These are phyloP conservation scores for Hydrozoanthus tunicans DNA, from an alignment of 64 coral and sea anemone species.

Conservation along the genomic window DNA sequence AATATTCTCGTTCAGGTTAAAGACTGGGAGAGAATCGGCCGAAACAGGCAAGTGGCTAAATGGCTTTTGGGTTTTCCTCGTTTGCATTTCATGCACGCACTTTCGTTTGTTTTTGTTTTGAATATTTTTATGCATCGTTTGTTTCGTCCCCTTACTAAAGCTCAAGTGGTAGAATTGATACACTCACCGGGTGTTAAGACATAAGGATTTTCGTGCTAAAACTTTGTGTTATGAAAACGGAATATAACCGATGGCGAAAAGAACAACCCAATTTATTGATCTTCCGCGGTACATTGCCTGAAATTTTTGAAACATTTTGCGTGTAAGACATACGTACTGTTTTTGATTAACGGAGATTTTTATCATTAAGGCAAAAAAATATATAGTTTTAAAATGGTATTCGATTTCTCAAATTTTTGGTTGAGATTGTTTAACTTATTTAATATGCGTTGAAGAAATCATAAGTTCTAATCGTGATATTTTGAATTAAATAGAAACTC, in stretches of 20 bases:
- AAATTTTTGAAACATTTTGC: background rate
- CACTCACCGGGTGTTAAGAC: background rate
- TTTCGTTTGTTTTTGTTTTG: conserved; percentile 30
- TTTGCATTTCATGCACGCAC: background rate
- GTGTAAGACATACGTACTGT: background rate
- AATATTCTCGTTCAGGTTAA: conserved; percentile 85
- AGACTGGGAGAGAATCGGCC: conserved; percentile 97
- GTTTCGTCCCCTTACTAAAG: background rate
- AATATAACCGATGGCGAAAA: background rate
- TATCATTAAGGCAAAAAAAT: no score
- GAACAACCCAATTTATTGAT: background rate
- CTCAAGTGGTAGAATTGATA: background rate
- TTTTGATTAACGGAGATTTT: no score
- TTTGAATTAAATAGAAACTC: background rate
- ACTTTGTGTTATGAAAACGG: background rate
- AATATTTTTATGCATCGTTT: conserved; percentile 29
- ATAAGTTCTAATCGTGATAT: background rate
- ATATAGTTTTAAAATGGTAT: no score
- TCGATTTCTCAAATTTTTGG: background rate
- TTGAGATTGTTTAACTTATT: conserved; percentile 31
- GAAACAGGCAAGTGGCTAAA: conserved; percentile 69
- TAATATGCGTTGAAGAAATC: background rate
- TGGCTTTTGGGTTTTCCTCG: background rate
- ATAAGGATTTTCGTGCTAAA: background rate
- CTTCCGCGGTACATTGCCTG: background rate